phyloP scores from a whole-genome alignment of 2,797 vertebrate genomes.

The Phoeniculus purpureus region DNA sequence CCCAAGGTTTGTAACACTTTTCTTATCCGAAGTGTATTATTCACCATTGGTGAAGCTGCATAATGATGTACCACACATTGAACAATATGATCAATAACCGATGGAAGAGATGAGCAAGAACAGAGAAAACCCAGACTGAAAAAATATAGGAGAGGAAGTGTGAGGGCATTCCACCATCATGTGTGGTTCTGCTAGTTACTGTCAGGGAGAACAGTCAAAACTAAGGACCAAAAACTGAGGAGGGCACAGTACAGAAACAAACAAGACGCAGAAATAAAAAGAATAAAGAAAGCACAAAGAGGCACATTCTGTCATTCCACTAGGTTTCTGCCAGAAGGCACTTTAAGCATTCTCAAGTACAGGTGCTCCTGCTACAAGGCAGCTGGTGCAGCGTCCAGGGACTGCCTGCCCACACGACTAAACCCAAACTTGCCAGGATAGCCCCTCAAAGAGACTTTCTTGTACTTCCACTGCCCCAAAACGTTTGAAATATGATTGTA shows the following conservation, averaged over 20 bases:
- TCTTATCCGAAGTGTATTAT: background rate
- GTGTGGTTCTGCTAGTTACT: background rate
- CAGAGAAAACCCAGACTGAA: background rate
- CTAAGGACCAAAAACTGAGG: background rate
- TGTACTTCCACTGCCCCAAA: background rate
- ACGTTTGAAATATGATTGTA: background rate
- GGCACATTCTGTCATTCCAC: background rate
- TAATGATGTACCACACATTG: background rate
- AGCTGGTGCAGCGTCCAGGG: fast-evolving
- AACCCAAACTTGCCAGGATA: background rate
- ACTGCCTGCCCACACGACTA: background rate
- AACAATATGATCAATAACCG: background rate
- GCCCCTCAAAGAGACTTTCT: background rate
- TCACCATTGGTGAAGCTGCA: background rate
- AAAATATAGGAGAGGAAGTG: fast-evolving
- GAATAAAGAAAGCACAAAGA: background rate
- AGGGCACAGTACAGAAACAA: background rate
- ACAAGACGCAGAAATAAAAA: background rate
- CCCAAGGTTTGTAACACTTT: background rate
- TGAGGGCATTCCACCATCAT: background rate
- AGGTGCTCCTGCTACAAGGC: background rate
- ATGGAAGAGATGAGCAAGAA: background rate
- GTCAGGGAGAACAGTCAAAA: background rate
- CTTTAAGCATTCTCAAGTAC: background rate
- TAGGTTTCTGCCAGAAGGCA: background rate